Evolutionary conservation across 2,888 invertebrate species (phyloP).

Genomic region (Plagodis pulveraria): DNA sequence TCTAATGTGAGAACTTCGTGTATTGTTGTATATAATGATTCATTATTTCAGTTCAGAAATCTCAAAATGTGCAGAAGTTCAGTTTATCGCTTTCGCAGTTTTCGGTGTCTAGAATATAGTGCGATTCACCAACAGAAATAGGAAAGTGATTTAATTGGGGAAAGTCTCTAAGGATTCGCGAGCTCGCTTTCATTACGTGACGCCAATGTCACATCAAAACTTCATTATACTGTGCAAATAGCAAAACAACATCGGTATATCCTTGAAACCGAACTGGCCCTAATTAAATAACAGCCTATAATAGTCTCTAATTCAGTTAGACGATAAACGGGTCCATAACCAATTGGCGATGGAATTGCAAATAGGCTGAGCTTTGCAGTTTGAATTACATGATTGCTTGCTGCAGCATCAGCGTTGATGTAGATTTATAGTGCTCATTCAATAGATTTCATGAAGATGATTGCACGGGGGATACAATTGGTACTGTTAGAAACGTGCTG

Average conservation of each 20-base stretch:
- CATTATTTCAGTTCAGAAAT: slow-evolving; percentile 3
- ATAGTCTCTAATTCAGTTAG: slow-evolving; percentile 45
- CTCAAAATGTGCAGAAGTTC: background rate
- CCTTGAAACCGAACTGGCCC: slow-evolving; percentile 24
- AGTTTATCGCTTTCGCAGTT: slow-evolving; percentile 1
- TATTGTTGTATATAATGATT: slow-evolving; percentile 9
- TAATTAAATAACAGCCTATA: slow-evolving; percentile 58
- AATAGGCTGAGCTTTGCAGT: slow-evolving; percentile 66
- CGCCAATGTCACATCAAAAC: slow-evolving; percentile 47
- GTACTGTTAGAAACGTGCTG: slow-evolving; percentile 42
- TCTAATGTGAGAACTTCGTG: slow-evolving; percentile 5
- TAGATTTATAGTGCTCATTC: slow-evolving; percentile 71
- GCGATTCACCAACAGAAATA: slow-evolving; percentile 48
- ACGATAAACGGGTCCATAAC: slow-evolving; percentile 49
- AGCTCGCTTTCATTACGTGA: slow-evolving; percentile 65
- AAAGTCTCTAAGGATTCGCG: slow-evolving; percentile 78
- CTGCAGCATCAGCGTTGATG: slow-evolving; percentile 72
- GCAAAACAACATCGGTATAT: slow-evolving; percentile 14
- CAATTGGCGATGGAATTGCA: slow-evolving; percentile 68
- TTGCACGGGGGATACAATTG: slow-evolving; percentile 54
- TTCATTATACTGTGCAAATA: slow-evolving; percentile 24
- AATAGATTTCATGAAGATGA: slow-evolving; percentile 58
- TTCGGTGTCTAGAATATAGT: slow-evolving; percentile 7
- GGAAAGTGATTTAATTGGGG: slow-evolving; percentile 81
- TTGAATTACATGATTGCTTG: slow-evolving; percentile 75